A percentile compares a stretch with the other conserved stretches of the same genome.
Conservation (phyloP, 1,140 invertebrate genomes). For the Ceratosolen solmsi region DNA sequence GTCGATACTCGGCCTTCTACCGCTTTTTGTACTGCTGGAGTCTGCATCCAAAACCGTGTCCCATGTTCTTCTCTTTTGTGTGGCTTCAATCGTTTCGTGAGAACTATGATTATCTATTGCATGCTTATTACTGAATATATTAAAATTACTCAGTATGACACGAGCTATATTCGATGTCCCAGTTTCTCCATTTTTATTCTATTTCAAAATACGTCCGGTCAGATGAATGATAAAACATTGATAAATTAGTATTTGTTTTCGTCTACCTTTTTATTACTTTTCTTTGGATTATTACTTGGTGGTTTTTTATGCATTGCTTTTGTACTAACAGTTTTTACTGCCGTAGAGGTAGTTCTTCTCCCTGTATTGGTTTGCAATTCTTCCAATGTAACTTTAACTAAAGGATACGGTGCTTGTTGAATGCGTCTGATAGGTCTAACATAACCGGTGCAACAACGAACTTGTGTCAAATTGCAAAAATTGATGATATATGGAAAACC, state of each 20-base stretch:
- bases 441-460: constrained; percentile 81
- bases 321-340: constrained; percentile 63
- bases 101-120: constrained; percentile 60
- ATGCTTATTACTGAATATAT: constrained; percentile 81
- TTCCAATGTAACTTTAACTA: constrained; percentile 80
- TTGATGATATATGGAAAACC: constrained; percentile 86
- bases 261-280: constrained; percentile 60
- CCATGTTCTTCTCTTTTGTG: constrained; percentile 67
- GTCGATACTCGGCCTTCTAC: constrained; percentile 85
- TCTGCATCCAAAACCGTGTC: constrained; percentile 77
- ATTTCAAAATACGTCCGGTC: constrained; percentile 24
- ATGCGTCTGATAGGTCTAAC: constrained; percentile 81
- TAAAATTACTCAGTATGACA: constrained; percentile 85
- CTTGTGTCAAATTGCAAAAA: constrained; percentile 85
- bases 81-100: constrained; percentile 56
- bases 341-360: constrained; percentile 55
- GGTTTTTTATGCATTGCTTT: constrained; percentile 67
- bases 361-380: constrained; percentile 70
- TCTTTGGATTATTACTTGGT: constrained; percentile 64
- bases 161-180: constrained; percentile 79
- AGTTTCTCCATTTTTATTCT: constrained; percentile 69
- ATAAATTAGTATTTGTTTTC: neutral
- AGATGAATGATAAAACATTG: constrained; percentile 6
- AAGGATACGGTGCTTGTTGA: constrained; percentile 85
- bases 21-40: constrained; percentile 81